These are phyloP conservation scores for Hofmannophila pseudospretella DNA, from an alignment of 2,888 invertebrate genomes.

Conservation along the genomic window DNA sequence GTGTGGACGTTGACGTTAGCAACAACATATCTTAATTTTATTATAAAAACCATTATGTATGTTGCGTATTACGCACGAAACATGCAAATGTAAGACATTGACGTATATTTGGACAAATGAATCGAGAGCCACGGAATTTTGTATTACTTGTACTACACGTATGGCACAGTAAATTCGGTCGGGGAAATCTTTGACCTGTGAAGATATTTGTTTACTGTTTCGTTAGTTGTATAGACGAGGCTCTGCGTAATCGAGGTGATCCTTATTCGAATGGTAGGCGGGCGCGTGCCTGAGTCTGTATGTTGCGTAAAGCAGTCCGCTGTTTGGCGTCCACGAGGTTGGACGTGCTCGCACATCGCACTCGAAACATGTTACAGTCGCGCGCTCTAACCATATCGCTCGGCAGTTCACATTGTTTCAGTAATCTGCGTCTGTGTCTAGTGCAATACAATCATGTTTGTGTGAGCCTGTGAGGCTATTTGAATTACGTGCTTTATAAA, in stretches of 20 bases:
- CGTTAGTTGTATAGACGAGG: constrained; percentile 47
- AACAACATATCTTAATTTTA: no score
- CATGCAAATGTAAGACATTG: constrained; percentile 20
- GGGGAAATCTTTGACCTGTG: constrained; percentile 31
- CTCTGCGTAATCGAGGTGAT: constrained; percentile 65
- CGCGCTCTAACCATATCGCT: constrained; percentile 40
- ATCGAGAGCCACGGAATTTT: constrained; percentile 13
- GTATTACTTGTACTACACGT: constrained; percentile 26
- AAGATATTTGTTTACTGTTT: constrained; percentile 54
- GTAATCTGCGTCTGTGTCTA: constrained; percentile 34
- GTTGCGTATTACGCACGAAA: constrained; percentile 8
- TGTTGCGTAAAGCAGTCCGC: constrained; percentile 34
- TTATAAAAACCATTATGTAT: neutral
- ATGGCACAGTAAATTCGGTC: constrained; percentile 31
- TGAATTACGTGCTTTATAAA: constrained; percentile 37
- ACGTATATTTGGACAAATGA: constrained; percentile 51
- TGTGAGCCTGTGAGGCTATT: constrained; percentile 36
- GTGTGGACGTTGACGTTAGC: no score
- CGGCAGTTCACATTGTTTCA: constrained; percentile 48
- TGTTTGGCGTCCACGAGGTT: constrained; percentile 17
- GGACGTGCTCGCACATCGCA: constrained; percentile 18
- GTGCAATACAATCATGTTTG: constrained; percentile 40
- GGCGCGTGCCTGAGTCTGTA: constrained; percentile 36
- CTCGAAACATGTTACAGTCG: neutral
- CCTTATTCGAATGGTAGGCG: constrained; percentile 66